These are phyloP conservation scores for Seladonia tumulorum DNA, from an alignment of 2,888 invertebrate species.

Conservation along the genomic window DNA sequence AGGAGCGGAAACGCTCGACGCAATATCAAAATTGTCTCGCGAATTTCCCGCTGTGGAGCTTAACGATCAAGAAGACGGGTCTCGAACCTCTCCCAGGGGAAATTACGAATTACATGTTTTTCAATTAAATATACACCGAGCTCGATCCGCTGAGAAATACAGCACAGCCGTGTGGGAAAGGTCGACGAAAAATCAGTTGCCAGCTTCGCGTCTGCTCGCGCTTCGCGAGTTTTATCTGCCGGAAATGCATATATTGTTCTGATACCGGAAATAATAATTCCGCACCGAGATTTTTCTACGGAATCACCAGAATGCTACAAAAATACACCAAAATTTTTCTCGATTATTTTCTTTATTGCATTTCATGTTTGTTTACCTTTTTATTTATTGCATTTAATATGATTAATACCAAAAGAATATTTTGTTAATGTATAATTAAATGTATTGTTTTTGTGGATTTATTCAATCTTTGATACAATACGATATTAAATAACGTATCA, in stretches of 20 bases:
- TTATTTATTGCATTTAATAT: neutral
- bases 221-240: conserved; percentile 21
- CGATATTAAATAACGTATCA: neutral
- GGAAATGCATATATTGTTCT: neutral
- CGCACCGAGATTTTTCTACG: neutral
- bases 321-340: neutral
- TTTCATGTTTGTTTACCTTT: neutral
- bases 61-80: conserved; percentile 44
- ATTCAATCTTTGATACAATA: neutral
- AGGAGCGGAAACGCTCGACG: conserved; percentile 10
- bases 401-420: neutral
- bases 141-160: conserved; percentile 61
- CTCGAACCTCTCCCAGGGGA: conserved; percentile 61
- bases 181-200: conserved; percentile 40
- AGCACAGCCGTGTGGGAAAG: conserved; percentile 7
- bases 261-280: neutral
- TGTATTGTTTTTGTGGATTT: neutral
- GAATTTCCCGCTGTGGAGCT: conserved; percentile 49
- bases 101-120: conserved; percentile 75
- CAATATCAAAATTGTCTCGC: conserved; percentile 46
- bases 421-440: neutral
- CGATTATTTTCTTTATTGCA: neutral
- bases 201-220: neutral
- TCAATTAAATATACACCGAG: conserved; percentile 66
- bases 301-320: neutral